Conservation (phyloP, 2,888 invertebrate genomes). For the Polymixis flavicincta region DNA sequence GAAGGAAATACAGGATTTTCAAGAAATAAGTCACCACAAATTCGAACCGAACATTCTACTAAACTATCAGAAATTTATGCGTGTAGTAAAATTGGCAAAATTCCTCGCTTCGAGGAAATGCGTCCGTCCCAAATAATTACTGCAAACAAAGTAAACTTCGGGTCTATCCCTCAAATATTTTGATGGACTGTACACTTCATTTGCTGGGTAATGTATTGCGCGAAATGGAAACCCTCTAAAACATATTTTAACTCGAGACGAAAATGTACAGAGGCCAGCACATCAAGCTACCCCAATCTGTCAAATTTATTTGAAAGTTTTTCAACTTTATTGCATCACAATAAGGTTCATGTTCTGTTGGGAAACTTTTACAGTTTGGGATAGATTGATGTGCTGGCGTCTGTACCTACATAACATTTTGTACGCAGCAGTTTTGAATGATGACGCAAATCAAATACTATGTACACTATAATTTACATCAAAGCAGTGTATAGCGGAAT, state of each 20-base stretch:
- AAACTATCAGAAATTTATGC: slow-evolving; percentile 37
- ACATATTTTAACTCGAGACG: slow-evolving; percentile 14
- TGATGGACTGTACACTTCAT: slow-evolving; percentile 51
- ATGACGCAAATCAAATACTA: slow-evolving; percentile 25
- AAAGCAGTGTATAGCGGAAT: background rate
- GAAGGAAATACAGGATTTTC: background rate
- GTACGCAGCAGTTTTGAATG: slow-evolving; percentile 16
- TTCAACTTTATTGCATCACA: too few species aligned
- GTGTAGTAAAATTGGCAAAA: slow-evolving; percentile 43
- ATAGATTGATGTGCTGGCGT: too few species aligned
- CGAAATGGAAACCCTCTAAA: slow-evolving; percentile 41
- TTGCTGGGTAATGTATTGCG: slow-evolving; percentile 40
- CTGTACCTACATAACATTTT: slow-evolving; percentile 10
- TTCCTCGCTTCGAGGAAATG: slow-evolving; percentile 38
- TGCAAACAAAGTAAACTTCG: slow-evolving; percentile 46
- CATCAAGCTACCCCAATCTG: too few species aligned
- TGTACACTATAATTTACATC: slow-evolving; percentile 14
- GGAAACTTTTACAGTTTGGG: too few species aligned
- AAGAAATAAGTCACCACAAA: slow-evolving; percentile 23
- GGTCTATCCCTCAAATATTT: slow-evolving; percentile 53
- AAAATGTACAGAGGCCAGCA: slow-evolving; percentile 7
- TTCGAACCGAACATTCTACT: slow-evolving; percentile 7
- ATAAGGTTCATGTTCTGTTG: too few species aligned
- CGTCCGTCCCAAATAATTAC: slow-evolving; percentile 43
- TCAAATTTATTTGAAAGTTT: too few species aligned